Conservation (phyloP, 2,113 vertebrate species). For the Geococcyx californianus region DNA sequence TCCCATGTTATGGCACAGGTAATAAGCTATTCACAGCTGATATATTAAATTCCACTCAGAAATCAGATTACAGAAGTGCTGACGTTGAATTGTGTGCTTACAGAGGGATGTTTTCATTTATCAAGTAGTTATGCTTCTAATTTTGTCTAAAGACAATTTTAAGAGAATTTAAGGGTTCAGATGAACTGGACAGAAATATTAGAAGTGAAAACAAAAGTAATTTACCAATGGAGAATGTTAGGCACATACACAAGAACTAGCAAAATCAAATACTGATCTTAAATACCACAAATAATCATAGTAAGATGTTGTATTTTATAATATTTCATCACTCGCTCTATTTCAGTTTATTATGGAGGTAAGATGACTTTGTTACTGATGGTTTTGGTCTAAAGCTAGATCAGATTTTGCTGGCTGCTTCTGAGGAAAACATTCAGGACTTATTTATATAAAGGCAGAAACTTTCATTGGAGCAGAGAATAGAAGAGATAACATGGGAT, state of each 20-base stretch:
- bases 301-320: neutral
- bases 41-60: neutral
- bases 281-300: neutral
- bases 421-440: neutral
- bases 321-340: neutral
- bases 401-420: neutral
- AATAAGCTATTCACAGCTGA: neutral
- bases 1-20: neutral
- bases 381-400: neutral
- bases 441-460: neutral
- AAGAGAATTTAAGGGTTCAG: neutral
- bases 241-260: neutral
- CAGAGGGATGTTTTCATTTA: neutral
- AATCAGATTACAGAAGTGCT: neutral
- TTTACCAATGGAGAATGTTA: neutral
- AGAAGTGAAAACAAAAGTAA: neutral
- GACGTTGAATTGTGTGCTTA: neutral
- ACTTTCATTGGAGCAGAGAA: neutral
- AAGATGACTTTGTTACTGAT: neutral
- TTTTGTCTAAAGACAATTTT: neutral
- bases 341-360: neutral
- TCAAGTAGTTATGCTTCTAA: neutral
- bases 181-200: neutral
- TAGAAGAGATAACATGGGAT: neutral
- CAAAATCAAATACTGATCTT: neutral